Percentiles rank a stretch among this genome's conserved stretches.
phyloP scores from a whole-genome alignment of 2,888 invertebrate species.

The Apamea sordens region DNA sequence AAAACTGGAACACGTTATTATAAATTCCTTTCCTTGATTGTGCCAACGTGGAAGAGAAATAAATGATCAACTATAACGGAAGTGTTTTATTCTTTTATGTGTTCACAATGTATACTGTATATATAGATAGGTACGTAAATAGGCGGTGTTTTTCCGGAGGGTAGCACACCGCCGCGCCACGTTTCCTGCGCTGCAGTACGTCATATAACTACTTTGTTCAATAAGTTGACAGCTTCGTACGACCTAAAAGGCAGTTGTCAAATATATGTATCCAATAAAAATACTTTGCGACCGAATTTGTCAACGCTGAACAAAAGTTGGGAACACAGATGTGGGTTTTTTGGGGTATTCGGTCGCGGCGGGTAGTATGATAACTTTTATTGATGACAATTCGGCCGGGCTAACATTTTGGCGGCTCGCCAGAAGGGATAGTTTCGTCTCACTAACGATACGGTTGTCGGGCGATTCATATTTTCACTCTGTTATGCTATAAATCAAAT shows the following conservation, averaged over 20 bases:
- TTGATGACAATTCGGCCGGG: slow-evolving; percentile 81
- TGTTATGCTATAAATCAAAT: slow-evolving; percentile 65
- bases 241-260: slow-evolving; percentile 42
- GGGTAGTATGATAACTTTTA: slow-evolving; percentile 78
- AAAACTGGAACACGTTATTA: slow-evolving; percentile 10
- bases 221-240: slow-evolving; percentile 37
- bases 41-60: slow-evolving; percentile 23
- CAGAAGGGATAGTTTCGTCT: slow-evolving; percentile 78
- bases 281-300: slow-evolving; percentile 64
- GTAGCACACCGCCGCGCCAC: slow-evolving; percentile 17
- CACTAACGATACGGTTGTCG: slow-evolving; percentile 74
- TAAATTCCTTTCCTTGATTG: slow-evolving; percentile 13
- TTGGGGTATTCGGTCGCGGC: slow-evolving; percentile 73
- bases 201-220: slow-evolving; percentile 43
- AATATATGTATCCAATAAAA: slow-evolving; percentile 63
- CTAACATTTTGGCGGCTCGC: slow-evolving; percentile 77
- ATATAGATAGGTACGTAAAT: slow-evolving; percentile 29
- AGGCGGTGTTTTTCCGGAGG: slow-evolving; percentile 46
- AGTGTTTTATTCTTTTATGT: slow-evolving; percentile 35
- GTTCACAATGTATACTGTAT: slow-evolving; percentile 6
- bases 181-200: slow-evolving; percentile 48
- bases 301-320: slow-evolving; percentile 66
- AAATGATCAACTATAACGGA: slow-evolving; percentile 34
- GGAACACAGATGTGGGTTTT: slow-evolving; percentile 72
- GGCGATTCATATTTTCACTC: slow-evolving; percentile 69